phyloP scores from a whole-genome alignment of 2,797 vertebrate species.

The Falco columbarius region DNA sequence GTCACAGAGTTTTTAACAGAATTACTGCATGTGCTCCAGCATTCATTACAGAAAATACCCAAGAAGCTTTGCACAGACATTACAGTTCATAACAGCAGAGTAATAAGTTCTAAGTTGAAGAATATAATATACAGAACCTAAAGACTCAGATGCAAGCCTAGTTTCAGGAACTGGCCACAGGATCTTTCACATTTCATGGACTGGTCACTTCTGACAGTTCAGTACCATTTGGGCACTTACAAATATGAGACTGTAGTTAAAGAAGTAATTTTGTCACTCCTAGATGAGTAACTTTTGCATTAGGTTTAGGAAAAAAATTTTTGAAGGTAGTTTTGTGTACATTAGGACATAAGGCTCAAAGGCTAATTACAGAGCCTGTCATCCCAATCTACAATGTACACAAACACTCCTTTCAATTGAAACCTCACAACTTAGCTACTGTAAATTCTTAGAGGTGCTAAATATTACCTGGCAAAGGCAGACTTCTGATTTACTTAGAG shows the following conservation, averaged over 20 bases:
- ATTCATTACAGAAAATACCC: neutral
- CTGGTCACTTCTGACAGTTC: neutral
- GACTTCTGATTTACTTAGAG: neutral
- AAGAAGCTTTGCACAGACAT: neutral
- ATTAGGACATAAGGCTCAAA: neutral
- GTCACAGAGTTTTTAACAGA: neutral
- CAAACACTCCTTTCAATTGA: neutral
- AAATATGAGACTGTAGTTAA: neutral
- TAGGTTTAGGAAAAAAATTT: neutral
- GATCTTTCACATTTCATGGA: neutral
- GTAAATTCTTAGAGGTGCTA: neutral
- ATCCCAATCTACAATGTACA: neutral
- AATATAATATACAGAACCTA: neutral
- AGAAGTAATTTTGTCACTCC: neutral
- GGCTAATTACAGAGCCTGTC: neutral
- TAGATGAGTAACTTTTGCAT: neutral
- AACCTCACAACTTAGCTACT: neutral
- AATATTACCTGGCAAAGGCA: neutral
- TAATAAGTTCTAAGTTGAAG: neutral
- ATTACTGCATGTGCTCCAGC: neutral
- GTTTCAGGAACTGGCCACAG: neutral
- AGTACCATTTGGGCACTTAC: neutral
- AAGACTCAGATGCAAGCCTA: neutral
- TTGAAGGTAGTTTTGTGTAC: neutral
- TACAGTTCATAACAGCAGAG: neutral